Percentiles rank a stretch among this genome's conserved stretches.
phyloP scores from a whole-genome alignment of 2,113 vertebrate species.

The Microcebus tavaratra region DNA sequence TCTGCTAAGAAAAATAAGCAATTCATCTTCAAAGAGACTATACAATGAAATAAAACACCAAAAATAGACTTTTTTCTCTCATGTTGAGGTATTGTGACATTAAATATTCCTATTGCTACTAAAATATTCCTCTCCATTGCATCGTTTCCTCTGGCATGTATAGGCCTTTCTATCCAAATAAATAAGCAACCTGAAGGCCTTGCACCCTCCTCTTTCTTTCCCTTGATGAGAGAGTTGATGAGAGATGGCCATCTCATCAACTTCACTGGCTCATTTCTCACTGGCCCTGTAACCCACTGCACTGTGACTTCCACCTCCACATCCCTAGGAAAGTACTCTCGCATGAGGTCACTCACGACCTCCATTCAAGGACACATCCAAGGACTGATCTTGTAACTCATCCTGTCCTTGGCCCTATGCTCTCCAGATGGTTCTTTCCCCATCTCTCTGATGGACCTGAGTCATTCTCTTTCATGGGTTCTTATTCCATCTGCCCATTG shows the following conservation, averaged over 20 bases:
- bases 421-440: background rate
- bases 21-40: slow-evolving; percentile 6
- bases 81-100: background rate
- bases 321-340: background rate
- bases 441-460: background rate
- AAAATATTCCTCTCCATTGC: background rate
- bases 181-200: background rate
- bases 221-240: background rate
- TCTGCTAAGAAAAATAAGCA: background rate
- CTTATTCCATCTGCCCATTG: background rate
- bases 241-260: background rate
- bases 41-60: background rate
- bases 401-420: background rate
- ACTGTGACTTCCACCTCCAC: background rate
- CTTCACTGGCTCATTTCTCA: background rate
- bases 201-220: background rate
- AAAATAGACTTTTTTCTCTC: background rate
- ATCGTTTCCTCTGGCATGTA: background rate
- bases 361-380: background rate
- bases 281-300: background rate
- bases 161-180: background rate
- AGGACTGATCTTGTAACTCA: background rate
- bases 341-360: background rate
- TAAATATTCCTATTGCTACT: background rate
- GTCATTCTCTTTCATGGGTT: background rate